These are phyloP conservation scores for Rousettus madagascariensis DNA, from an alignment of 2,797 vertebrate genomes.

Conservation along the genomic window DNA sequence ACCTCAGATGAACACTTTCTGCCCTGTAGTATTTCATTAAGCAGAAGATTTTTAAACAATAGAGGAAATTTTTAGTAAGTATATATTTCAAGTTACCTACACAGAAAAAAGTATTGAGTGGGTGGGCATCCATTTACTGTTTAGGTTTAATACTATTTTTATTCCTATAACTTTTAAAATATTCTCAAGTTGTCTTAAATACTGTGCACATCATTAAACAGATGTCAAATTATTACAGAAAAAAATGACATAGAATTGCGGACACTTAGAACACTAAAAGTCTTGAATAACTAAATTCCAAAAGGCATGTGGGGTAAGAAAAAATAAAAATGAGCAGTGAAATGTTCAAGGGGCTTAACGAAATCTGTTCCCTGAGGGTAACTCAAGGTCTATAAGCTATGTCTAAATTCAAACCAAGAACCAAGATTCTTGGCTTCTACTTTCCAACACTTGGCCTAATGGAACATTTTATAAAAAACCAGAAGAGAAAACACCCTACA, in stretches of 20 bases:
- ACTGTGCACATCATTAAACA: slow-evolving; percentile 9
- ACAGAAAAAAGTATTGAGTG: slow-evolving; percentile 9
- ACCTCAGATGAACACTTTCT: slow-evolving; percentile 65
- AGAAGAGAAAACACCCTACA: not conserved
- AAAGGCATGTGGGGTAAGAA: not conserved
- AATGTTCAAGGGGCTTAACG: not conserved
- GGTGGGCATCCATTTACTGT: not conserved
- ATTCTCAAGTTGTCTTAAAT: slow-evolving; percentile 47
- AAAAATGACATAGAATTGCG: not conserved
- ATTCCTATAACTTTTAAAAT: slow-evolving; percentile 31
- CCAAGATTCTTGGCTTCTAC: not conserved
- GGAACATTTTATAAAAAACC: not conserved
- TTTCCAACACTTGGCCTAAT: not conserved
- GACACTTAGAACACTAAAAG: not conserved
- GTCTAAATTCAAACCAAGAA: not conserved
- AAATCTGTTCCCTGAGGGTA: not conserved
- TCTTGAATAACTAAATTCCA: slow-evolving; percentile 5
- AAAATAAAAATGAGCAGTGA: not conserved
- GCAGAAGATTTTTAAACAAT: slow-evolving; percentile 70
- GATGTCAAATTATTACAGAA: not conserved
- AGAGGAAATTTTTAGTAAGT: slow-evolving; percentile 66
- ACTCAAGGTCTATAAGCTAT: not conserved
- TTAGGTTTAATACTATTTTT: slow-evolving; percentile 51
- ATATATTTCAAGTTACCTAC: slow-evolving; percentile 55
- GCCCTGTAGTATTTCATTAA: slow-evolving; percentile 73